Evolutionary conservation across 2,888 invertebrate genomes (phyloP).

Genomic region (Cyclophora punctaria): DNA sequence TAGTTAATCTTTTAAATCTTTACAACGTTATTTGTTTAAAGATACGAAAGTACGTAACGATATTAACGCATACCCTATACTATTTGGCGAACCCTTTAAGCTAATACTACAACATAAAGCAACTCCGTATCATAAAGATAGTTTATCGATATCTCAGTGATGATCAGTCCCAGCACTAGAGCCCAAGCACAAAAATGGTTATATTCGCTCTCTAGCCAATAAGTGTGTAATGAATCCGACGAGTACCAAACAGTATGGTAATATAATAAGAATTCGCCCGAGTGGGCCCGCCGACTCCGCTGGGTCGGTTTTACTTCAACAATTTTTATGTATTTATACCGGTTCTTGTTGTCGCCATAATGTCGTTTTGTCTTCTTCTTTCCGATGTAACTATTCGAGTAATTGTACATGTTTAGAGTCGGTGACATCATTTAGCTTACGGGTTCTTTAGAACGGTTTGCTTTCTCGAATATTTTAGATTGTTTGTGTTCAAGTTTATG

Average conservation of each 20-base stretch:
- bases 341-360: conserved; percentile 62
- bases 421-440: too few relatives aligned
- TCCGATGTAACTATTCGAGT: conserved; percentile 17
- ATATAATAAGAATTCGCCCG: conserved; percentile 59
- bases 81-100: too few relatives aligned
- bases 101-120: too few relatives aligned
- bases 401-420: conserved; percentile 10
- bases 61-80: too few relatives aligned
- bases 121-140: too few relatives aligned
- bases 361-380: conserved; percentile 22
- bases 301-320: conserved; percentile 44
- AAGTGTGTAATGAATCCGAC: conserved; percentile 70
- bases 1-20: too few relatives aligned
- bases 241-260: conserved; percentile 52
- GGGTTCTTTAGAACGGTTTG: too few relatives aligned
- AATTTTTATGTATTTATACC: conserved; percentile 56
- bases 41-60: too few relatives aligned
- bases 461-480: too few relatives aligned
- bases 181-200: conserved; percentile 54
- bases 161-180: conserved; percentile 33
- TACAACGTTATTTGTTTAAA: too few relatives aligned
- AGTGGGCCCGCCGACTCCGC: conserved; percentile 43
- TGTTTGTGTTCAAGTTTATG: too few relatives aligned
- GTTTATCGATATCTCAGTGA: too few relatives aligned
- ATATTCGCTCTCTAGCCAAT: conserved; percentile 65